Conservation (phyloP, 92 coral and sea anemone genomes). For the Palythoa caribaeorum region DNA sequence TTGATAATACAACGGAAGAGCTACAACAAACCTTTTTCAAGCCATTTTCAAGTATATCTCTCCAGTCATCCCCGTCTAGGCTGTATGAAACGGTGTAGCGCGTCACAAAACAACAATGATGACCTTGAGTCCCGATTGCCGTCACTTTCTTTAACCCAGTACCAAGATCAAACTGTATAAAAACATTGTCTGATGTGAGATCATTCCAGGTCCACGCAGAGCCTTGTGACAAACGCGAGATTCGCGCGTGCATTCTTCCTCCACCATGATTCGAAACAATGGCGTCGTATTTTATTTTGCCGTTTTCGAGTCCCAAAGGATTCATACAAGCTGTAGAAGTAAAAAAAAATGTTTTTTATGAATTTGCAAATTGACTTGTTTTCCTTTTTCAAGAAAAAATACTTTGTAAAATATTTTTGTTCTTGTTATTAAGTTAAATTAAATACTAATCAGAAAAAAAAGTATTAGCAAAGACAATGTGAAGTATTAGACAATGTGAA, state of each 20-base stretch:
- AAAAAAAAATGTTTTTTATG: background rate
- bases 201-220: background rate
- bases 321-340: conserved; percentile 25
- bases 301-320: conserved; percentile 27
- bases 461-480: no score
- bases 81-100: conserved; percentile 68
- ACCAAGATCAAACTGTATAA: conserved; percentile 43
- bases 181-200: background rate
- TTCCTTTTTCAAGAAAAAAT: no score
- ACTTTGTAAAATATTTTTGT: no score
- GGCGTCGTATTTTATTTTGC: background rate
- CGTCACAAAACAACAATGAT: background rate
- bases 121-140: conserved; percentile 28
- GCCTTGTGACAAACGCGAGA: background rate
- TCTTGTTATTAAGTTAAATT: no score
- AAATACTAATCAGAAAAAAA: no score
- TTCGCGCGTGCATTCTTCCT: background rate
- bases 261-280: background rate
- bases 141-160: conserved; percentile 10
- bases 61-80: conserved; percentile 70
- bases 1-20: background rate
- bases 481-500: no score
- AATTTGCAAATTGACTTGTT: no score
- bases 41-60: conserved; percentile 63
- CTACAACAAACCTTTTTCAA: conserved; percentile 46